These are phyloP conservation scores for Rousettus leschenaultii DNA, from an alignment of 2,113 vertebrate genomes.

Conservation along the genomic window DNA sequence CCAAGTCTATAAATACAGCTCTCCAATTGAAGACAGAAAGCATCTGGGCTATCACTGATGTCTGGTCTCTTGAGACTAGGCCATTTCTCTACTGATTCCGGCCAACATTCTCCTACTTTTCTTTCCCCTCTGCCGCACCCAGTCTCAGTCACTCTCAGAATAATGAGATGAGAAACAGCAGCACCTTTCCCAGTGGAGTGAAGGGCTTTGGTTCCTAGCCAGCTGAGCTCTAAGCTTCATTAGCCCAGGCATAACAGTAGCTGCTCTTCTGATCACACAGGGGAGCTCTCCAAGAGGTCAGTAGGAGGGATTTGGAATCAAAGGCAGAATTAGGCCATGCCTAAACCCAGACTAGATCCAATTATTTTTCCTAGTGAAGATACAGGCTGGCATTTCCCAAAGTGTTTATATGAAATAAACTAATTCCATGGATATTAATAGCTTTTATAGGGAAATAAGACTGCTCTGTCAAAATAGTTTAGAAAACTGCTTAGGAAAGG, in stretches of 20 bases:
- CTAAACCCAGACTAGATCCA: conserved; percentile 35
- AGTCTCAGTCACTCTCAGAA: not conserved
- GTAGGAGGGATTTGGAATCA: not conserved
- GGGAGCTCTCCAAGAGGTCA: not conserved
- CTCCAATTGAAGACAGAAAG: not conserved
- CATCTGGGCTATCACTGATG: not conserved
- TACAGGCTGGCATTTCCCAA: conserved; percentile 31
- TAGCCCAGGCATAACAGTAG: not conserved
- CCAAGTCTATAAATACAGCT: not conserved
- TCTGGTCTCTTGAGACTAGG: not conserved
- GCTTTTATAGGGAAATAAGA: conserved; percentile 37
- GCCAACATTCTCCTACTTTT: not conserved
- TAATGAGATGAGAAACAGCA: not conserved
- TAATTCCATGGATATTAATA: conserved; percentile 38
- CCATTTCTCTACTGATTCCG: not conserved
- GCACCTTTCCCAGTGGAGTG: conserved; percentile 9
- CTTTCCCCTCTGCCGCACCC: not conserved
- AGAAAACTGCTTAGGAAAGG: not conserved
- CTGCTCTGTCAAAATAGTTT: conserved; percentile 31
- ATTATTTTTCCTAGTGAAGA: conserved; percentile 47
- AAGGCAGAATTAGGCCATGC: conserved; percentile 18
- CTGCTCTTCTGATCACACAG: not conserved
- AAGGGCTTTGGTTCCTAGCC: conserved; percentile 1
- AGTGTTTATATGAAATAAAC: conserved; percentile 25
- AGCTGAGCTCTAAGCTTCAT: conserved; percentile 10